A percentile compares a stretch with the other conserved stretches of the same genome.
These are phyloP conservation scores for Gavia stellata DNA, from an alignment of 2,113 vertebrate species.

Conservation along the genomic window DNA sequence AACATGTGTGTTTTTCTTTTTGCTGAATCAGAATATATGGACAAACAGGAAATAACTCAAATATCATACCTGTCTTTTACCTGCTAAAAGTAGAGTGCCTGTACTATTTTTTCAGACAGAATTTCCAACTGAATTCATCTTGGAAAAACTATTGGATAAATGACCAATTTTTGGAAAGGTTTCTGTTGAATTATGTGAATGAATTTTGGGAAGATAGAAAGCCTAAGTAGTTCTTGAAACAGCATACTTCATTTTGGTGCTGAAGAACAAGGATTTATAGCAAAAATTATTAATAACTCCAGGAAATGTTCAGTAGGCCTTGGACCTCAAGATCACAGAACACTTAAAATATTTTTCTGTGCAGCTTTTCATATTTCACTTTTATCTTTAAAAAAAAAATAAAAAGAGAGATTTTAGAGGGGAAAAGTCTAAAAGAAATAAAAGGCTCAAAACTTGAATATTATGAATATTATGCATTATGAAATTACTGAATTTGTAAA, in stretches of 20 bases:
- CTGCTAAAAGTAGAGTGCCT: background rate
- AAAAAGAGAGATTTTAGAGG: background rate
- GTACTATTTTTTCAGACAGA: background rate
- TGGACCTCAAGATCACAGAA: background rate
- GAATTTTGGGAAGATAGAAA: background rate
- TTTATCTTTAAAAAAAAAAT: background rate
- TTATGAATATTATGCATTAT: background rate
- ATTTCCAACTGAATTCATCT: background rate
- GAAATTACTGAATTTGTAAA: background rate
- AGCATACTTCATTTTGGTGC: accelerated
- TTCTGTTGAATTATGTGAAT: background rate
- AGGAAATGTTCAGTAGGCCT: background rate
- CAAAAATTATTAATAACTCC: background rate
- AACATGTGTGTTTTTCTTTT: background rate
- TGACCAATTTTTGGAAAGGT: background rate
- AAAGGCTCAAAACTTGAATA: background rate
- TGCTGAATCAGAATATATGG: background rate
- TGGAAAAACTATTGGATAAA: background rate
- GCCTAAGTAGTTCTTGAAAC: background rate
- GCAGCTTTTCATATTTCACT: background rate
- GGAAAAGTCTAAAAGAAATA: background rate
- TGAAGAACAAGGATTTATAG: background rate
- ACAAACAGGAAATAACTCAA: background rate
- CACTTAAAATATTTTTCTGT: background rate
- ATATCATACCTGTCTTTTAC: background rate